Evolutionary conservation across 2,888 invertebrate species (phyloP), one percentile per base, ranked within the genome.

Genomic region (Meganola albula): DNA sequence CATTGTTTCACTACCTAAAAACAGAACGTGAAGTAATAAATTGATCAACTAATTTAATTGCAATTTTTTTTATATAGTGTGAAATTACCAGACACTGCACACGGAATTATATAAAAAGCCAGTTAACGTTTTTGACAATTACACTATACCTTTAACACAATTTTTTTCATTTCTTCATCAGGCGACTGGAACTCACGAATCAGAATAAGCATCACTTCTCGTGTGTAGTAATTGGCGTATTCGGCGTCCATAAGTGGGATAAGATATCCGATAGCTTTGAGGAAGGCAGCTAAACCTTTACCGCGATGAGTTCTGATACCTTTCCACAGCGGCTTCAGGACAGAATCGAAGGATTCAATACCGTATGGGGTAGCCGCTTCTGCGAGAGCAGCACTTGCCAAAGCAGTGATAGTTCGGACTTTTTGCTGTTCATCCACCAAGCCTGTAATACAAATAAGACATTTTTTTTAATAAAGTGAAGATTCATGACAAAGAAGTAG

Each of bases 131-230:
- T n/a, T n/a, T n/a, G n/a, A n/a, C n/a, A n/a, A n/a, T n/a, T 27
- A 12, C 7, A 4, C 37, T 44, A 30, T 45, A 92, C 95, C 89
- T 99, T 99, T 46, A 99, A 88, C 0, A 99, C 99, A 85, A 99
- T 99, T 74, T 99, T 99, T 79, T 99, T 99, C 99, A 99, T 99
- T 89, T 99, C 99, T 77, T 99, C 99, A 75, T 99, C 99, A 0
- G 99, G 99, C 35, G 99, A 99, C 82, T 98, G 98, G 78, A 99
- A 99, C 88, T 99, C 99, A 78, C 99, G 91, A 59, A 99, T 99
- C 12, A 99, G 88, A 75, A 99, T 99, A 16, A 87, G 65, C 98
- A 98, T 98, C 72, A 98, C 99, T 92, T 99, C 99, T 55, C 98
- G 90, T 1, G 99, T 99, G 70, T 99, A 99, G 76, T 99, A 99